Percentiles rank a stretch among this genome's conserved stretches.
phyloP scores from a whole-genome alignment of 2,888 invertebrate genomes.

The Pecten maximus region DNA sequence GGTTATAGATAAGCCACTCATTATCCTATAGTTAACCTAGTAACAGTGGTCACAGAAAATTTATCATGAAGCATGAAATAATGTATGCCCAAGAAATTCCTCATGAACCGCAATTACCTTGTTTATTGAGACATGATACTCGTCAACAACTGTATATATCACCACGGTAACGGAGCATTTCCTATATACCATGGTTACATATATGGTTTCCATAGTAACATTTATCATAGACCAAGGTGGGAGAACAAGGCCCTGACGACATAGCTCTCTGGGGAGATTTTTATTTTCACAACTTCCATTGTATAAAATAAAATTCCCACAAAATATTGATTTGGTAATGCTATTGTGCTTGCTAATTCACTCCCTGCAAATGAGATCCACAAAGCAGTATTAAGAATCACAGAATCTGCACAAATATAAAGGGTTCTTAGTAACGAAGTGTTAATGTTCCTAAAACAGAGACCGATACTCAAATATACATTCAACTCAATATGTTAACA shows the following conservation, averaged over 20 bases:
- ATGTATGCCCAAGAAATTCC: background rate
- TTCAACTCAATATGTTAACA: background rate
- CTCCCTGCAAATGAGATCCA: background rate
- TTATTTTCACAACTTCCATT: no score
- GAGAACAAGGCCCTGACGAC: background rate
- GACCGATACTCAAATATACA: background rate
- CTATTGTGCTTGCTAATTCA: background rate
- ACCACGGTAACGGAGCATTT: background rate
- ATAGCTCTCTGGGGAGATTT: background rate
- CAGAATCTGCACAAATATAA: background rate
- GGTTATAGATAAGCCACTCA: no score
- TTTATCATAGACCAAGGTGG: background rate
- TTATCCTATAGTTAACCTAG: no score
- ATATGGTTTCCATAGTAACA: background rate
- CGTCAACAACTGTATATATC: no score
- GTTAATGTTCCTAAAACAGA: background rate
- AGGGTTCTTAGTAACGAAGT: background rate
- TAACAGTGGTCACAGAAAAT: background rate
- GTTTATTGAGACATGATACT: no score
- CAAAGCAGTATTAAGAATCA: background rate
- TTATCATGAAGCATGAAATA: background rate
- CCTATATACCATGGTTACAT: background rate
- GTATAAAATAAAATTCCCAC: background rate
- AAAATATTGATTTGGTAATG: background rate
- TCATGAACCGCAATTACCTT: background rate